These are phyloP conservation scores for Aplodontia rufa DNA, from an alignment of 2,113 vertebrate species.

Conservation along the genomic window DNA sequence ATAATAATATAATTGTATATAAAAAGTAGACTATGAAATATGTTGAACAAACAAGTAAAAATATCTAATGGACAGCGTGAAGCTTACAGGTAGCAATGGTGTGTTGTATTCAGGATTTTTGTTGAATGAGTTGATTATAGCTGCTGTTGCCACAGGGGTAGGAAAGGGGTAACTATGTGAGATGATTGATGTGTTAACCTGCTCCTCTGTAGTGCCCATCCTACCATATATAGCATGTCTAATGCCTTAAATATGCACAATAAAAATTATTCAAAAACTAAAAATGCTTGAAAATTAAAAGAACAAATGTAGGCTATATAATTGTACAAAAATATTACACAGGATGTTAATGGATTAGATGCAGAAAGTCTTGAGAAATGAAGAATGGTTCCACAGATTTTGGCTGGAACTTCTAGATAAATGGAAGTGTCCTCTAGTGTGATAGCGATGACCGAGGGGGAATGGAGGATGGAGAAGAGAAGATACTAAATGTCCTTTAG, in stretches of 20 bases:
- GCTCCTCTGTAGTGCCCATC: not conserved
- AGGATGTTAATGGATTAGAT: not conserved
- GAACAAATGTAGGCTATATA: not conserved
- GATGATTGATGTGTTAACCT: not conserved
- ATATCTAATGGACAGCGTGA: not conserved
- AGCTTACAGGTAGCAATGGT: not conserved
- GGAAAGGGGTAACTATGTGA: not conserved
- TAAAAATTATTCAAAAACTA: not conserved
- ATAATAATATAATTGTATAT: not conserved
- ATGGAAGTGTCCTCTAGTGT: not conserved
- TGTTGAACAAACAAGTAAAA: not conserved
- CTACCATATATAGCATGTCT: not conserved
- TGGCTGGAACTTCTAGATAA: not conserved
- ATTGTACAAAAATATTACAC: not conserved
- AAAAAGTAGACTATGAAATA: not conserved
- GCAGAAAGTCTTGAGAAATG: not conserved
- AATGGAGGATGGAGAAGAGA: fast-evolving
- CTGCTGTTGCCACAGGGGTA: not conserved
- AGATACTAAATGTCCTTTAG: not conserved
- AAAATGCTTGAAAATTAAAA: not conserved
- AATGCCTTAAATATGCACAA: not conserved
- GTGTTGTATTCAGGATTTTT: not conserved
- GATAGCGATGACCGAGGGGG: not conserved
- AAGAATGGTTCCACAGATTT: not conserved
- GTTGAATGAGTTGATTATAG: not conserved